These are phyloP conservation scores for Scaptodrosophila lebanonensis DNA, from an alignment of 1,140 invertebrate genomes.

Conservation along the genomic window DNA sequence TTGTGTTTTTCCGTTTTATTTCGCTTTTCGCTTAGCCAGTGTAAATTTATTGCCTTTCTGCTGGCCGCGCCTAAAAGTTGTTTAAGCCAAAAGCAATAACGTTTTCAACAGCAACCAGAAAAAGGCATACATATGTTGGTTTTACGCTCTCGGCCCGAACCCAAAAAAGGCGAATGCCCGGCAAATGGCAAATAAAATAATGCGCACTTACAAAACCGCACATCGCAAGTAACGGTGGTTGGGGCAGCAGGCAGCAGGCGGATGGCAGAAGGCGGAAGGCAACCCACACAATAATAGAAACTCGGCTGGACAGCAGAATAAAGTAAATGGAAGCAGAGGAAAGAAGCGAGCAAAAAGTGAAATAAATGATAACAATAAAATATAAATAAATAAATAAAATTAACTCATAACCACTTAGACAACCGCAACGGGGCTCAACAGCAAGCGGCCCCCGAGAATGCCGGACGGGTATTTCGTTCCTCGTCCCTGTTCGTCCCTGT, in stretches of 20 bases:
- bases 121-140: slow-evolving; percentile 36
- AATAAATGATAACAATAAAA: slow-evolving; percentile 72
- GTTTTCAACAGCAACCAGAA: slow-evolving; percentile 18
- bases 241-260: not conserved
- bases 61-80: slow-evolving; percentile 9
- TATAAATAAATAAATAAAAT: slow-evolving; percentile 76
- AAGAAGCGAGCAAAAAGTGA: slow-evolving; percentile 33
- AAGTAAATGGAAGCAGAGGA: not conserved
- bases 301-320: no score
- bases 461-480: no score
- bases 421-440: slow-evolving; percentile 35
- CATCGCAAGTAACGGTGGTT: slow-evolving; percentile 11
- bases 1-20: no score
- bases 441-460: not conserved
- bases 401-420: slow-evolving; percentile 71
- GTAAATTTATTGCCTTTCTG: slow-evolving; percentile 15
- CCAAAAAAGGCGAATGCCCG: not conserved
- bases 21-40: not conserved
- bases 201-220: slow-evolving; percentile 31
- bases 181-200: slow-evolving; percentile 29
- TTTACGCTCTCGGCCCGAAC: slow-evolving; percentile 1
- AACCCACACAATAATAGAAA: no score
- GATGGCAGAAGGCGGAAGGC: not conserved
- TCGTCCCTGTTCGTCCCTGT: not conserved
- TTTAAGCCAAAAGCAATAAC: slow-evolving; percentile 29